Conservation (phyloP, 2,888 invertebrate species). For the Habroteleia sp. region DNA sequence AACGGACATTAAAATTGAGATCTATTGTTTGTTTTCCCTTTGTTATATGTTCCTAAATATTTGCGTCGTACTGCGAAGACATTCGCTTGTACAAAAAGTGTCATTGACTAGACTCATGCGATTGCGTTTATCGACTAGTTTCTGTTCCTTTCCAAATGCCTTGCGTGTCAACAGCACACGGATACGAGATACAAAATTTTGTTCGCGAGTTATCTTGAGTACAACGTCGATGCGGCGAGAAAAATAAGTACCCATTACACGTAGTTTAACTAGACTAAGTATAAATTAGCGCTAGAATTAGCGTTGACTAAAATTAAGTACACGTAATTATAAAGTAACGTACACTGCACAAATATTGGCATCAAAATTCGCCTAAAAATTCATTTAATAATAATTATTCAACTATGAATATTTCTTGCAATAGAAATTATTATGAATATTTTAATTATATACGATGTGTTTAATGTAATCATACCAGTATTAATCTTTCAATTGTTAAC, state of each 20-base stretch:
- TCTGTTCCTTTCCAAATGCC: slow-evolving; percentile 2
- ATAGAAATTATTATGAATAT: no score
- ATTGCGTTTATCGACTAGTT: slow-evolving; percentile 30
- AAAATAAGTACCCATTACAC: slow-evolving; percentile 58
- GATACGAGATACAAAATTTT: slow-evolving; percentile 34
- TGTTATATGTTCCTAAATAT: slow-evolving; percentile 61
- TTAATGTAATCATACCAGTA: no score
- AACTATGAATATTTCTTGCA: no score
- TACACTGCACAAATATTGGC: slow-evolving; percentile 8
- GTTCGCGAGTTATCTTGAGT: slow-evolving; percentile 44
- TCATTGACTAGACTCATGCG: slow-evolving; percentile 42
- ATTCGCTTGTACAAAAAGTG: slow-evolving; percentile 29
- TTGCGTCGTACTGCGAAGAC: slow-evolving; percentile 52
- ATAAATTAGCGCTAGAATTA: slow-evolving; percentile 58
- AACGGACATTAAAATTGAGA: slow-evolving; percentile 59
- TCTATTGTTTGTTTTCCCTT: slow-evolving; percentile 52
- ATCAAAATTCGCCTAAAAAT: slow-evolving; percentile 1
- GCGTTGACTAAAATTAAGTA: slow-evolving; percentile 59
- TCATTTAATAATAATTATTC: no score
- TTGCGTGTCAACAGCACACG: slow-evolving; percentile 1
- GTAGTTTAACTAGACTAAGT: slow-evolving; percentile 61
- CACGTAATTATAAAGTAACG: slow-evolving; percentile 55
- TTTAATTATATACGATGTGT: no score
- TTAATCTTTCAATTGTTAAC: no score
- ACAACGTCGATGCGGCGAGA: slow-evolving; percentile 53